Conservation (phyloP, 2,888 invertebrate genomes). For the Julus scanicus region DNA sequence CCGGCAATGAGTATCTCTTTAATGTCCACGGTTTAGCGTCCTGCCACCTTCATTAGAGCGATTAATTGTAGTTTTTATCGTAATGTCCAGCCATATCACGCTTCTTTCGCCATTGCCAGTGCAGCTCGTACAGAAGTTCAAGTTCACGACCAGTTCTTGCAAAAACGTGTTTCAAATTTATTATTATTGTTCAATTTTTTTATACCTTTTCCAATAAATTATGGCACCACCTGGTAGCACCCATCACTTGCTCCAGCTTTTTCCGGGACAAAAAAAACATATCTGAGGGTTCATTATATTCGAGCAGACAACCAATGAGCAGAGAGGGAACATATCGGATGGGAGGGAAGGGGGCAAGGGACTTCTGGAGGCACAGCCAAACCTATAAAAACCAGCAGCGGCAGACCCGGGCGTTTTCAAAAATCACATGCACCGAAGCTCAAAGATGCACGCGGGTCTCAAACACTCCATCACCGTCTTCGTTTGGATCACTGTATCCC, state of each 20-base stretch:
- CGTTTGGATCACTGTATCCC: background rate
- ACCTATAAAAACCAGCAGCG: background rate
- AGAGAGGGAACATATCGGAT: background rate
- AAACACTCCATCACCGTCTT: background rate
- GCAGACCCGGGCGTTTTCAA: background rate
- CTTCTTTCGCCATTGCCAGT: background rate
- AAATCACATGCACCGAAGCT: background rate
- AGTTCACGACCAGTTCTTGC: background rate
- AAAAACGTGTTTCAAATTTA: background rate
- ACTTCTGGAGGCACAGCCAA: background rate
- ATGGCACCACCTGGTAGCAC: conserved; percentile 19
- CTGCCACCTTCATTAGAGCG: background rate
- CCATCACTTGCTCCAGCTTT: background rate
- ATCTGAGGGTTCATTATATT: background rate
- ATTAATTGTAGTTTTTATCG: background rate
- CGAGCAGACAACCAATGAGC: background rate
- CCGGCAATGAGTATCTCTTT: background rate
- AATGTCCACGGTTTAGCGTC: background rate
- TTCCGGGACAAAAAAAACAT: background rate
- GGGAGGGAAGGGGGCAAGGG: background rate
- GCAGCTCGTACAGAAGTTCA: background rate
- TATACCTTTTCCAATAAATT: background rate
- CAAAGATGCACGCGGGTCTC: background rate
- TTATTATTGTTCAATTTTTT: conserved; percentile 7
- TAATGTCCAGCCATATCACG: background rate